Evolutionary conservation across 2,888 invertebrate species (phyloP).

Genomic region (Meta bourneti): DNA sequence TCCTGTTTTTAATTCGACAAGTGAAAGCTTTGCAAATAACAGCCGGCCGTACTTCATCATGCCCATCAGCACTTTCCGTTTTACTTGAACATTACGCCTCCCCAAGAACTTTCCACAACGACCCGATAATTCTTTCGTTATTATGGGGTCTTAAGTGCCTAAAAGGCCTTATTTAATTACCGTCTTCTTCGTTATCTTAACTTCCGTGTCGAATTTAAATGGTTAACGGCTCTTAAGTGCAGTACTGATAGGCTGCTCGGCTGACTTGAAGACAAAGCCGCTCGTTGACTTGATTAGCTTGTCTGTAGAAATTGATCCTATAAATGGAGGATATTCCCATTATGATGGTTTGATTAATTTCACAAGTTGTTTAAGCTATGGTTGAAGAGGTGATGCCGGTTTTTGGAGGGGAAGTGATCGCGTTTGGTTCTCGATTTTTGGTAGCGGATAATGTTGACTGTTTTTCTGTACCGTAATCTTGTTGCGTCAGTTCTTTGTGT

Average conservation of each 20-base stretch:
- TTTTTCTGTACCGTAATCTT: too few relatives aligned
- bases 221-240: background rate
- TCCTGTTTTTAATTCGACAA: background rate
- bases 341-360: background rate
- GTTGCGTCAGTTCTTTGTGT: too few relatives aligned
- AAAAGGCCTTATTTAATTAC: background rate
- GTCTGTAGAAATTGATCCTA: background rate
- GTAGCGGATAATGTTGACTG: too few relatives aligned
- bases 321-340: background rate
- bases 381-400: too few relatives aligned
- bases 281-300: background rate
- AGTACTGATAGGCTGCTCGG: background rate
- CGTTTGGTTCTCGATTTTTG: too few relatives aligned
- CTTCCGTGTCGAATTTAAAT: background rate
- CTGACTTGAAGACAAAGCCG: background rate
- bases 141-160: background rate
- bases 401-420: too few relatives aligned
- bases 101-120: background rate
- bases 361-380: background rate
- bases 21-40: background rate
- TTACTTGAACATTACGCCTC: background rate
- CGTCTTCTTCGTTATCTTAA: background rate
- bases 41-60: background rate
- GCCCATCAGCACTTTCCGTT: background rate
- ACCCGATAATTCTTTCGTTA: background rate